A percentile compares a stretch with the other conserved stretches of the same genome.
phyloP scores from a whole-genome alignment of 2,888 invertebrate genomes.

The Himalopsyche japonica region DNA sequence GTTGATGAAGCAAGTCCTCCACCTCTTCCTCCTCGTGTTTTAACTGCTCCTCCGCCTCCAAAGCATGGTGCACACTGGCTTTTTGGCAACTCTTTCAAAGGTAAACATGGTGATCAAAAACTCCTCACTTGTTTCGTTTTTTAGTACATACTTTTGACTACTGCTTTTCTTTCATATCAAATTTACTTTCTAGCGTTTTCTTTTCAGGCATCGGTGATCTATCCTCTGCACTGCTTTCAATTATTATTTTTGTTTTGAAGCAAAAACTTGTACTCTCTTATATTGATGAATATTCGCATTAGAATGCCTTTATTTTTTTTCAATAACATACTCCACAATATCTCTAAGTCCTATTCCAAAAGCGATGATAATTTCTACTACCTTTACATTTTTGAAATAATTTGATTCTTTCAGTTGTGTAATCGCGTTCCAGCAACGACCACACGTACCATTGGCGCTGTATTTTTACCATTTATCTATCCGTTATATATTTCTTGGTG shows the following conservation, averaged over 20 bases:
- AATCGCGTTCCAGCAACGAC: too few species aligned
- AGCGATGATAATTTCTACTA: neutral
- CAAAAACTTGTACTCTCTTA: too few species aligned
- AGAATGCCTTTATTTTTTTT: too few species aligned
- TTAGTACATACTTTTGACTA: neutral
- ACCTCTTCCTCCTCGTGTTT: slow-evolving; percentile 7
- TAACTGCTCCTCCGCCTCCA: slow-evolving; percentile 1
- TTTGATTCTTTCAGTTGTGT: neutral
- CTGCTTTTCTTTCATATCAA: neutral
- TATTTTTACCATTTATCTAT: too few species aligned
- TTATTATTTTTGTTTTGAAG: neutral
- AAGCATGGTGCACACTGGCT: slow-evolving; percentile 31
- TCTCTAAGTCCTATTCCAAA: too few species aligned
- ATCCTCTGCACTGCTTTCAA: neutral
- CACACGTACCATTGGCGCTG: too few species aligned
- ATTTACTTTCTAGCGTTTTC: neutral
- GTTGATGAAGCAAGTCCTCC: slow-evolving; percentile 29
- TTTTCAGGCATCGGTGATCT: neutral
- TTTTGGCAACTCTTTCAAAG: slow-evolving; percentile 35
- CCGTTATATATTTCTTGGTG: neutral
- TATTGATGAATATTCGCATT: too few species aligned
- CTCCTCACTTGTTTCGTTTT: neutral
- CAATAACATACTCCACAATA: too few species aligned
- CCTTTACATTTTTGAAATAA: neutral
- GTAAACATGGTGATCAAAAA: slow-evolving; percentile 12